phyloP scores from a whole-genome alignment of 2,797 vertebrate genomes.

The Telmatherina bonti region DNA sequence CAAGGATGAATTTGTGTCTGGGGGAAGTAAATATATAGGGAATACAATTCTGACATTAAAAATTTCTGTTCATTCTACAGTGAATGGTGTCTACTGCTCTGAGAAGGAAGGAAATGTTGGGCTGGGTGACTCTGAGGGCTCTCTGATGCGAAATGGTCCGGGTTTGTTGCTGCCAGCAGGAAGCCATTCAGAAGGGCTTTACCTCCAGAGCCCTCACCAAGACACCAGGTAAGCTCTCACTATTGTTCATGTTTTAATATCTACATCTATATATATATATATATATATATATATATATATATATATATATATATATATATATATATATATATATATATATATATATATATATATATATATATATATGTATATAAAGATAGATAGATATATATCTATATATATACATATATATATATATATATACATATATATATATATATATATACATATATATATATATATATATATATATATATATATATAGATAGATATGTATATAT shows the following conservation, averaged over 20 bases:
- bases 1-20: background rate
- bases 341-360: too few species aligned
- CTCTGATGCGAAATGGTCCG: conserved; percentile 86
- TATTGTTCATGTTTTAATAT: conserved; percentile 16
- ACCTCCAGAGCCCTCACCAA: conserved; percentile 78
- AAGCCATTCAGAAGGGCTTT: conserved; percentile 81
- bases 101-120: conserved; percentile 88
- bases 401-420: too few species aligned
- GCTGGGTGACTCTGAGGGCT: conserved; percentile 81
- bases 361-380: too few species aligned
- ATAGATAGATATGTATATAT: too few species aligned
- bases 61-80: conserved; percentile 70
- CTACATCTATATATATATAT: conserved; percentile 17
- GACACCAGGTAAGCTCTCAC: conserved; percentile 86
- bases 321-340: too few species aligned
- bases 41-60: background rate
- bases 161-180: conserved; percentile 83
- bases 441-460: too few species aligned
- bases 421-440: too few species aligned
- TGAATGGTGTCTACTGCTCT: conserved; percentile 84
- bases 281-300: too few species aligned
- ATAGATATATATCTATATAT: too few species aligned
- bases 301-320: too few species aligned
- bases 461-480: too few species aligned
- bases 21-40: background rate